Evolutionary conservation across 2,113 vertebrate genomes (phyloP), one percentile per base, ranked within the genome.

Genomic region (Clarias gariepinus): DNA sequence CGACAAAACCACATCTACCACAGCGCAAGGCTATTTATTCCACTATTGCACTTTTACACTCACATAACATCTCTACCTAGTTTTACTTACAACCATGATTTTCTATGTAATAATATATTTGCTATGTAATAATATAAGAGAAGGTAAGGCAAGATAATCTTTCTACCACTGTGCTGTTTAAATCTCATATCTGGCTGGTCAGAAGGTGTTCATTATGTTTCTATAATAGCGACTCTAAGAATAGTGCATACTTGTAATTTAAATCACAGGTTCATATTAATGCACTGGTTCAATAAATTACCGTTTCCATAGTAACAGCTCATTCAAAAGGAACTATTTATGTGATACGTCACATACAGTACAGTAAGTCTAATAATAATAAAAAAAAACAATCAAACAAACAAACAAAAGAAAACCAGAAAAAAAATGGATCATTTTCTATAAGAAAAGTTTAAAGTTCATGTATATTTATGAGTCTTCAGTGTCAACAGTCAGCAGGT

Each of bases 21-120:
- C 74, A 55, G 47, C 25, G 16, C 47, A 77, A 77, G 74, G 25
- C 9, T 57, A 80, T 80, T 80, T n/a, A n/a, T n/a, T n/a, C n/a
- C n/a, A n/a, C n/a, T n/a, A n/a, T n/a, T n/a, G n/a, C 55, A 60
- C 8, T 23, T 9, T 23, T 63, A 11, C 11, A 6, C 58, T 41
- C 36, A 18, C 79, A 81, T 41, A 25, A 36, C 33, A 80, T 19
- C 53, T 58, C n/a, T 58, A 19, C 28, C 41, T 25, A 76, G 28
- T 73, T 73, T 73, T 21, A 73, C 69, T 73, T 47, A 73, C 41
- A 41, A 41, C 69, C 33, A 71, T 52, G 19, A 47, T 41, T 33
- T 18, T 69, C 12, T 21, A 63, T 63, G 23, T 64, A 64, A 25
- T 10, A 11, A 64, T 64, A 41, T 41, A 41, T 41, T 41, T 41